Conservation (phyloP, 2,113 vertebrate genomes). For the Ochotona curzoniae region DNA sequence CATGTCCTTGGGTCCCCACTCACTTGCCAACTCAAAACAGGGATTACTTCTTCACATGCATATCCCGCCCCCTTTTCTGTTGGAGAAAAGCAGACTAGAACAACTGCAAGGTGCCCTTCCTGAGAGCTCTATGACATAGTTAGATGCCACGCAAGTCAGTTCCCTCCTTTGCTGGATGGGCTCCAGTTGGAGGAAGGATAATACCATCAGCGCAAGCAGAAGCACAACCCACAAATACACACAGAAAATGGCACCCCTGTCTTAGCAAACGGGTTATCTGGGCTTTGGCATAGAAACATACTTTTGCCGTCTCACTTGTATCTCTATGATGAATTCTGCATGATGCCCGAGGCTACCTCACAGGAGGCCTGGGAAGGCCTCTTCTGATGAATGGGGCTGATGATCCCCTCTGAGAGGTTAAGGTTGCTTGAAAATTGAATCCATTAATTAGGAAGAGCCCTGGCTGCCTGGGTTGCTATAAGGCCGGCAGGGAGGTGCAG, state of each 20-base stretch:
- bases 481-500: not conserved
- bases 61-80: not conserved
- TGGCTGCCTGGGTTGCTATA: not conserved
- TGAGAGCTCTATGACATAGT: slow-evolving; percentile 73
- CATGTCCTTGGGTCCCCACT: not conserved
- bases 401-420: slow-evolving; percentile 67
- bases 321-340: slow-evolving; percentile 78
- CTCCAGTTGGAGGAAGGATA: slow-evolving; percentile 69
- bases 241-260: slow-evolving; percentile 25
- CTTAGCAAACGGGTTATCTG: slow-evolving; percentile 58
- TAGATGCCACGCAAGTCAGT: slow-evolving; percentile 76
- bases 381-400: slow-evolving; percentile 76
- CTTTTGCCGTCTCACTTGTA: slow-evolving; percentile 71
- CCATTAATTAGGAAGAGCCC: slow-evolving; percentile 77
- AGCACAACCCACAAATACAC: slow-evolving; percentile 49
- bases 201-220: slow-evolving; percentile 25
- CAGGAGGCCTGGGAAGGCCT: slow-evolving; percentile 53
- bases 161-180: slow-evolving; percentile 28
- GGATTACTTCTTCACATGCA: not conserved
- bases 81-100: slow-evolving; percentile 36
- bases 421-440: slow-evolving; percentile 70
- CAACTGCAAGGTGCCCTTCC: slow-evolving; percentile 29
- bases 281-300: slow-evolving; percentile 50
- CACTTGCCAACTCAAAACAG: not conserved
- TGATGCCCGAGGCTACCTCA: slow-evolving; percentile 63